Percentiles rank a stretch among this genome's conserved stretches.
These are phyloP conservation scores for Sebastes alutus DNA, from an alignment of 2,797 vertebrate genomes.

Conservation along the genomic window DNA sequence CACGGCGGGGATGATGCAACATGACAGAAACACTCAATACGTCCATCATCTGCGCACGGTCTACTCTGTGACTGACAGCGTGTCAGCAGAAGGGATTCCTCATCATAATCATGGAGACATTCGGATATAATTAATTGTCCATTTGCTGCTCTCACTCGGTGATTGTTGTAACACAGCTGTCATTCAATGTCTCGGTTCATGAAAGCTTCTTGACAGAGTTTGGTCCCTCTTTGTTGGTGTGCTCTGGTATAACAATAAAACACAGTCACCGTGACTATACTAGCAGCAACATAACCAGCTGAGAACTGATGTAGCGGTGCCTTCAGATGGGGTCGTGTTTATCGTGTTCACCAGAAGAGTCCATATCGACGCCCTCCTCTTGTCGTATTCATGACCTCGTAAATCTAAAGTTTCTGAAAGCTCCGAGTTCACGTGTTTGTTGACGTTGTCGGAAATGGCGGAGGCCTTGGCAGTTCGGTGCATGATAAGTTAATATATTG, in stretches of 20 bases:
- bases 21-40: neutral
- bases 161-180: neutral
- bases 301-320: accelerated
- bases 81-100: neutral
- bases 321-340: accelerated
- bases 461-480: too few species aligned
- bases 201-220: neutral
- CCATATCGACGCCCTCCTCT: too few species aligned
- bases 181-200: neutral
- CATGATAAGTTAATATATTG: too few species aligned
- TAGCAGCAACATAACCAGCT: neutral
- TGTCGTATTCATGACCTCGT: too few species aligned
- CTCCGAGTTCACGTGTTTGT: too few species aligned
- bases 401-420: too few species aligned
- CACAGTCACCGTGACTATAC: neutral
- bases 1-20: neutral
- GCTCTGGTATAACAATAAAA: neutral
- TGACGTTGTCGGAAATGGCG: too few species aligned
- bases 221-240: neutral
- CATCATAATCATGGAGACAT: neutral
- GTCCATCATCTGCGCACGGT: neutral
- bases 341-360: too few species aligned
- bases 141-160: neutral
- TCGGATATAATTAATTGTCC: neutral
- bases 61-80: neutral